Percentiles rank a stretch among this genome's conserved stretches.
Evolutionary conservation across 35 echinoderm and acorn worm genomes (phyloP).

Genomic region (Strongylocentrotus purpuratus): DNA sequence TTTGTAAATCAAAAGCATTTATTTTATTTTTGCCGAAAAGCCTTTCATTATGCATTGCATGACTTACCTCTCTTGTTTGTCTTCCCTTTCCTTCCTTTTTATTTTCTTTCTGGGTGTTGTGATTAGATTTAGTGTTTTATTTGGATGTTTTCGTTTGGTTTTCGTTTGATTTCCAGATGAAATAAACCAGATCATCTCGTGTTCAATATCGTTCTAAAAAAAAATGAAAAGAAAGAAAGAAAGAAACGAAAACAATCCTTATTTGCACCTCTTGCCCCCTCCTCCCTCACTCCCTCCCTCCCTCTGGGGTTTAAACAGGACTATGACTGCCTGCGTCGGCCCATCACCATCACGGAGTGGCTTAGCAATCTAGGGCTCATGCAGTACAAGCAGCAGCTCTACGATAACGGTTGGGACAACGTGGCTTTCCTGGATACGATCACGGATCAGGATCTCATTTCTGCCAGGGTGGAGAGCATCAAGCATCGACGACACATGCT

Average conservation of each 20-base stretch:
- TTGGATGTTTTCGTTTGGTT: not conserved
- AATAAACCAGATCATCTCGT: not conserved
- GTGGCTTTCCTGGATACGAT: conserved; percentile 73
- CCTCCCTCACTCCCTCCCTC: not conserved
- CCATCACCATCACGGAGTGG: conserved; percentile 86
- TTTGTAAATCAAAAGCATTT: not conserved
- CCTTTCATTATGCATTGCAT: not conserved
- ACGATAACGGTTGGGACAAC: conserved; percentile 91
- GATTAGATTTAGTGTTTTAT: not conserved
- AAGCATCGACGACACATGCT: conserved; percentile 77
- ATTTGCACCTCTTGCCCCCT: not conserved
- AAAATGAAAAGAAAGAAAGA: not conserved
- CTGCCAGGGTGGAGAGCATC: conserved; percentile 48
- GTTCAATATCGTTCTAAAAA: not conserved
- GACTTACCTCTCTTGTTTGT: not conserved
- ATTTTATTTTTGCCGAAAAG: not conserved
- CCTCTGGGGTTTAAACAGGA: conserved; percentile 57
- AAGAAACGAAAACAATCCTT: not conserved
- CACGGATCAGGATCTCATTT: conserved; percentile 69
- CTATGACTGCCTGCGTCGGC: conserved; percentile 80
- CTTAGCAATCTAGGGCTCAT: conserved; percentile 82
- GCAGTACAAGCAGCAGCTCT: conserved; percentile 82
- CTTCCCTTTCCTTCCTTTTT: not conserved
- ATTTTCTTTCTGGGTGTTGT: not conserved
- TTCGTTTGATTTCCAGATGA: not conserved